A percentile compares a stretch with the other conserved stretches of the same genome.
These are phyloP conservation scores for Sparidentex hasta DNA, from an alignment of 2,797 vertebrate genomes.

Conservation along the genomic window DNA sequence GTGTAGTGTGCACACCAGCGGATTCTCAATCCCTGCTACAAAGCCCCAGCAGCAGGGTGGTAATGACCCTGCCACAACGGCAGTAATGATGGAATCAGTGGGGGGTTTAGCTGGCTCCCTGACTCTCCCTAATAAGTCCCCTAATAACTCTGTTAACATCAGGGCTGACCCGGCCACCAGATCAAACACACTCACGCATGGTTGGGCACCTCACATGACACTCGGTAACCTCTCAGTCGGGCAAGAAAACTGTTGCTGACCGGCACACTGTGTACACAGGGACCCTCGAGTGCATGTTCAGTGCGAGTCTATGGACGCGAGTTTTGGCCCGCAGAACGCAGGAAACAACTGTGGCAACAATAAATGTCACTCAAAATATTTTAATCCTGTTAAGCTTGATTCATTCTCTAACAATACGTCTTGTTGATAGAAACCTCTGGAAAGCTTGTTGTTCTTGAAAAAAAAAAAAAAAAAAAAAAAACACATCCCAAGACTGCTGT, in stretches of 20 bases:
- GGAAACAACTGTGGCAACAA: slow-evolving; percentile 4
- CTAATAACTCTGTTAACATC: slow-evolving; percentile 86
- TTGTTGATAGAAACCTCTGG: slow-evolving; percentile 60
- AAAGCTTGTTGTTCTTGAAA: slow-evolving; percentile 58
- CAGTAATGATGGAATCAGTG: slow-evolving; percentile 83
- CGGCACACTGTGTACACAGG: neutral
- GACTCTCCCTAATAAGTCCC: slow-evolving; percentile 82
- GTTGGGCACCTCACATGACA: slow-evolving; percentile 64
- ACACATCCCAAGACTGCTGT: slow-evolving; percentile 49
- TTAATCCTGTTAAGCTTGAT: slow-evolving; percentile 67
- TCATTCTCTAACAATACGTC: slow-evolving; percentile 61
- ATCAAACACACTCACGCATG: slow-evolving; percentile 75
- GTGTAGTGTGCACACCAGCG: slow-evolving; percentile 58
- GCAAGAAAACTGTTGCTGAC: slow-evolving; percentile 50
- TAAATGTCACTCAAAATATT: slow-evolving; percentile 56
- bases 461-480: slow-evolving; percentile 32
- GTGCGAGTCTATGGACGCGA: neutral
- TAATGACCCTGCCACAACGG: slow-evolving; percentile 80
- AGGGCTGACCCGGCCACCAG: slow-evolving; percentile 72
- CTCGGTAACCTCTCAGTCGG: slow-evolving; percentile 41
- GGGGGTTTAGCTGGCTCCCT: slow-evolving; percentile 78
- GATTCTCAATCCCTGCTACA: slow-evolving; percentile 78
- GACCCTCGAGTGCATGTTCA: neutral
- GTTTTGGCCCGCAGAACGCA: slow-evolving; percentile 35
- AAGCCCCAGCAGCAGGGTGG: slow-evolving; percentile 75